Percentiles rank a stretch among this genome's conserved stretches.
These are phyloP conservation scores for rabbit (Oryctolagus cuniculus) DNA, from an alignment of 2,113 vertebrate genomes.

Conservation along the genomic window mOryCun1.1 NC_091435.1:38798501-38799000, in stretches of 20 bases:
- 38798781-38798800: constrained; percentile 57
- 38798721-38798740: constrained; percentile 56
- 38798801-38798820: constrained; percentile 56
- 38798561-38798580: constrained; percentile 23
- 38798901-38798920: constrained; percentile 82
- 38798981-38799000: constrained; percentile 80
- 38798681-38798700: constrained; percentile 76
- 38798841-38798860: constrained; percentile 73
- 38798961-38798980: constrained; percentile 87
- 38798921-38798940: constrained; percentile 87
- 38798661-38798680: constrained; percentile 54
- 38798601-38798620: constrained; percentile 2
- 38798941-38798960: constrained; percentile 90
- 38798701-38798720: constrained; percentile 78
- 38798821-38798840: constrained; percentile 61
- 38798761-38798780: constrained; percentile 35
- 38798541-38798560: not conserved
- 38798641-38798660: constrained; percentile 70
- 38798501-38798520: not conserved
- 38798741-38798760: constrained; percentile 71
- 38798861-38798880: constrained; percentile 84
- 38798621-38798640: not conserved
- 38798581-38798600: not conserved
- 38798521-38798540: not conserved
- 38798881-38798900: constrained; percentile 83